These are phyloP conservation scores for Fulica atra DNA, from an alignment of 2,113 vertebrate genomes.

Conservation along the genomic window DNA sequence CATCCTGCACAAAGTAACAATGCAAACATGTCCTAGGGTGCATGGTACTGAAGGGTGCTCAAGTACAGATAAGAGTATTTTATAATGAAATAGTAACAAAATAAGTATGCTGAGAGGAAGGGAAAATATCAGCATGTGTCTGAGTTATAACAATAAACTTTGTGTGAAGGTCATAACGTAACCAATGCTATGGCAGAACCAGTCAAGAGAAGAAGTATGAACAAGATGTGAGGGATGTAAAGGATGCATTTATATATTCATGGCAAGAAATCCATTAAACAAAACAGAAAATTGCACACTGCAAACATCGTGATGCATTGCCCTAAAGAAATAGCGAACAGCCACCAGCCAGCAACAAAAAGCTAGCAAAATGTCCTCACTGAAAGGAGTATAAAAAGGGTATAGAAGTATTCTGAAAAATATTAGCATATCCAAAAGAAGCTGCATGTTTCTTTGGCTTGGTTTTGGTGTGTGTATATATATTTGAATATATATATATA, in stretches of 20 bases:
- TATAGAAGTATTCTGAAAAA: background rate
- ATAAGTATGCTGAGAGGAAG: background rate
- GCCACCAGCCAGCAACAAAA: background rate
- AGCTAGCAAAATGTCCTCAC: background rate
- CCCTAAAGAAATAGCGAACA: background rate
- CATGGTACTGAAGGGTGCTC: background rate
- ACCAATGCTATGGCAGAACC: background rate
- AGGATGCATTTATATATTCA: background rate
- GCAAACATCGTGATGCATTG: background rate
- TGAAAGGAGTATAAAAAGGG: background rate
- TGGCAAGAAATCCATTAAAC: slow-evolving; percentile 29
- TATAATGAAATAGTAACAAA: background rate
- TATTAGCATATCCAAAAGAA: background rate
- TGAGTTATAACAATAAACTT: background rate
- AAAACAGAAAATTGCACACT: background rate
- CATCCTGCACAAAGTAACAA: background rate
- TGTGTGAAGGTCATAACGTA: background rate
- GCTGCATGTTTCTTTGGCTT: background rate
- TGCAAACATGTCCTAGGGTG: background rate
- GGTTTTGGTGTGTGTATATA: background rate
- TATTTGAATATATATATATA: background rate
- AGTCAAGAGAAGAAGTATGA: background rate
- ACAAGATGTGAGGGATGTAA: background rate
- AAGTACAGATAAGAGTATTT: background rate
- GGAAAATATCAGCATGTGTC: background rate